Conservation (phyloP, 1,140 invertebrate genomes). For the Polypedilum vanderplanki region DNA sequence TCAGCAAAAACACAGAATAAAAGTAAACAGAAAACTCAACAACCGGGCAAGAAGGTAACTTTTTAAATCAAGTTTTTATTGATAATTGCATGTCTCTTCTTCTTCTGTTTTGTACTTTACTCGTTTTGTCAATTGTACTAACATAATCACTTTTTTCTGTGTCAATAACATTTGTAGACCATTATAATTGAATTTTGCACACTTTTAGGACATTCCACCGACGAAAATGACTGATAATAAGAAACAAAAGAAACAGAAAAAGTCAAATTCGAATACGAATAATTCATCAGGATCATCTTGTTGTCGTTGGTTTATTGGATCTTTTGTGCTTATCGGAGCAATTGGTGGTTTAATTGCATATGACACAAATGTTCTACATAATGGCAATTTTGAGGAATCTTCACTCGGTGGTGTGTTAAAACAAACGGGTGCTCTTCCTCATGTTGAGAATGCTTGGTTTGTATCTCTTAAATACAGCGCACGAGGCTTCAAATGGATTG, state of each 20-base stretch:
- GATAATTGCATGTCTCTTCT: background rate
- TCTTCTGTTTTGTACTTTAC: background rate
- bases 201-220: slow-evolving; percentile 2
- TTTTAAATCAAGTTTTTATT: background rate
- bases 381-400: slow-evolving; percentile 39
- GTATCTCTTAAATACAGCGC: slow-evolving; percentile 49
- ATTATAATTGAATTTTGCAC: background rate
- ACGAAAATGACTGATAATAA: slow-evolving; percentile 22
- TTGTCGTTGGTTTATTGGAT: slow-evolving; percentile 51
- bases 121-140: background rate
- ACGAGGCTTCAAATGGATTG: slow-evolving; percentile 53
- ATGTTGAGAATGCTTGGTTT: slow-evolving; percentile 53
- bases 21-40: slow-evolving; percentile 15
- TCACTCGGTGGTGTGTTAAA: slow-evolving; percentile 50
- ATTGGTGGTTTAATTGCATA: slow-evolving; percentile 45
- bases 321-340: slow-evolving; percentile 46
- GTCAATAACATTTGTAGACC: background rate
- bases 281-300: slow-evolving; percentile 38
- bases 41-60: slow-evolving; percentile 1
- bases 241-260: slow-evolving; percentile 22
- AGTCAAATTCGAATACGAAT: background rate
- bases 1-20: slow-evolving; percentile 16
- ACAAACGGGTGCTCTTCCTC: slow-evolving; percentile 52
- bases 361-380: slow-evolving; percentile 36
- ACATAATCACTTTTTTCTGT: background rate